Conservation (phyloP, 2,113 vertebrate species). For the Rhea americana region DNA sequence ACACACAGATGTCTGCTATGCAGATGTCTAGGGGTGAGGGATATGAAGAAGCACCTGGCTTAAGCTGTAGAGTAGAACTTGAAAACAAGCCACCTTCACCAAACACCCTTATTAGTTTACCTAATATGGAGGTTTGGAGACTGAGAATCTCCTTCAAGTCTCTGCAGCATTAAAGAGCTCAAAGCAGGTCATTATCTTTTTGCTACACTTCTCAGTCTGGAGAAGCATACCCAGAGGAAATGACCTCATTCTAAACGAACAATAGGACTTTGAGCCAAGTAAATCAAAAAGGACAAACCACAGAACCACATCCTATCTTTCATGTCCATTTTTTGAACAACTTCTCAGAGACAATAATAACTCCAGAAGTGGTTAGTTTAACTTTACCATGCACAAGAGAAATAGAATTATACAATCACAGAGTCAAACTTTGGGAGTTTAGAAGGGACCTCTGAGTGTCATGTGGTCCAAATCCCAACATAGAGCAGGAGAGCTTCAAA, state of each 20-base stretch:
- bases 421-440: neutral
- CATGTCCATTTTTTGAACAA: neutral
- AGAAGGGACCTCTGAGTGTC: neutral
- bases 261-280: neutral
- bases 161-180: neutral
- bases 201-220: neutral
- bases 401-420: neutral
- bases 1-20: neutral
- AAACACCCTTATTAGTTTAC: neutral
- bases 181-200: neutral
- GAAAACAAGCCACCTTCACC: neutral
- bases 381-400: no score
- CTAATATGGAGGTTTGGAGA: neutral
- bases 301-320: no score
- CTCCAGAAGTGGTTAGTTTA: neutral
- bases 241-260: neutral
- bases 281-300: neutral
- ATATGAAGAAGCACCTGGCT: accelerated
- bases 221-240: neutral
- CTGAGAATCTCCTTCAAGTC: neutral
- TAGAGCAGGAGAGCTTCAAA: no score
- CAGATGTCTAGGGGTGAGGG: neutral
- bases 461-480: neutral
- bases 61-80: neutral
- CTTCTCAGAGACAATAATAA: neutral